Base-by-base conservation (phyloP, 2,888 invertebrate genomes). In the Chrysolina oricalcia region DNA sequence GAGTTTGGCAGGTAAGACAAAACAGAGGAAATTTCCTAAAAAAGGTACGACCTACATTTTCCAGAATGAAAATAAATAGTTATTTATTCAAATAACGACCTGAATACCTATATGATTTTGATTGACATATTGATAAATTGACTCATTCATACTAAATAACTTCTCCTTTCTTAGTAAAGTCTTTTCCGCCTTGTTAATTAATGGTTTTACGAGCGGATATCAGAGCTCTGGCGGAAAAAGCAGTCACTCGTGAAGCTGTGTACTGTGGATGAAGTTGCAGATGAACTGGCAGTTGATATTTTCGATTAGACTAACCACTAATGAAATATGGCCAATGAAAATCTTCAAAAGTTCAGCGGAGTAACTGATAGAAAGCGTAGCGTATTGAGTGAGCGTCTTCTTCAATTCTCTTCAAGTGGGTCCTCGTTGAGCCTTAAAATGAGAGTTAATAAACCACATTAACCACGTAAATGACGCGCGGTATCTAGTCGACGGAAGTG, bases 401-500 rank as follows among this genome's bases (percentile, higher is more conserved):
- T 27, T 59, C 59, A 59, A 59, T 59, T 59, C 59, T n/a, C 35
- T 35, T 59, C 59, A 59, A 59, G 59, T 59, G 23, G 23, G 59
- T 23, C 59, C 59, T 27, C n/a, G 21, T 19, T 23, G 48, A 48
- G 48, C 23, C 56, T 56, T 23, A 73, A 70, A 70, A 76, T 66
- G 63, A 50, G 70, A 53, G 62, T 75, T 75, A 75, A 75, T 72
- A 72, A 75, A 76, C 48, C 70, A 67, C 66, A 70, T 76, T 76
- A 72, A 76, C 73, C 73, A 66, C 70, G 70, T 75, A 75, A 75
- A 73, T 75, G 70, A 79, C 81, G 64, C 66, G 62, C 65, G 53
- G 63, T 70, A 70, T 70, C 56, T 46, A 70, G 21, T 41, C 82
- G 84, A 82, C 87, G 86, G 88, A 88, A 87, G 87, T 87, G 82